Base-by-base conservation (phyloP, 2,888 invertebrate genomes). In the Apotomis turbidana region DNA sequence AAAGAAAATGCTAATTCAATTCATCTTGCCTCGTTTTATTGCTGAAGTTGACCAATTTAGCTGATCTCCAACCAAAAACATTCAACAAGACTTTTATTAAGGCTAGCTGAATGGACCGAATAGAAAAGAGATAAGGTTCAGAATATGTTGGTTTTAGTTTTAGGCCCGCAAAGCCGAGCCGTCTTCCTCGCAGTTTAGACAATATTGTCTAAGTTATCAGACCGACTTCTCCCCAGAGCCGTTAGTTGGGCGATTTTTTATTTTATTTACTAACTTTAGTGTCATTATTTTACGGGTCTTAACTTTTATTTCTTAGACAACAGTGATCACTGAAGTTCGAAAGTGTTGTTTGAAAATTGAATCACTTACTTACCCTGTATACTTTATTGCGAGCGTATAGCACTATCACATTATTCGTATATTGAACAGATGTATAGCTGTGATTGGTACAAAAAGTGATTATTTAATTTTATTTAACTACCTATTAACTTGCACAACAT, bases 1-100 rank as follows among this genome's bases (percentile, higher is more conserved):
- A 84, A 83, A 82, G 82, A 85, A 84, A 85, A 85, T 82, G 83
- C 81, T 85, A 84, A 86, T 85, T 82, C 80, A 76, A 82, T 80
- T 77, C 78, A 36, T 68, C 51, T 62, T 59, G 36, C 44, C 58
- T 70, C 77, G 75, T 82, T 83, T 83, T 84, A 85, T 78, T 83
- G 81, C 78, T 78, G 71, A 85, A 85, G 78, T 85, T 85, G 75
- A 75, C 76, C 80, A 81, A 84, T 85, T 82, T 79, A 71, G 78
- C 68, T 79, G 83, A 81, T 79, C 78, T 78, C 74, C 71, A 73
- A 75, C 68, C 64, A 74, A 73, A 75, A 75, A 70, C 55, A 27
- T 60, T 57, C 46, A 38, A 67, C 67, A 27, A 12, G 36, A 49
- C 63, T 59, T 46, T 52, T 44, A 36, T 36, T 44, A 4, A n/a